A percentile compares a stretch with the other conserved stretches of the same genome.
Conservation (phyloP, 2,797 vertebrate genomes). For the Podargus strigoides region DNA sequence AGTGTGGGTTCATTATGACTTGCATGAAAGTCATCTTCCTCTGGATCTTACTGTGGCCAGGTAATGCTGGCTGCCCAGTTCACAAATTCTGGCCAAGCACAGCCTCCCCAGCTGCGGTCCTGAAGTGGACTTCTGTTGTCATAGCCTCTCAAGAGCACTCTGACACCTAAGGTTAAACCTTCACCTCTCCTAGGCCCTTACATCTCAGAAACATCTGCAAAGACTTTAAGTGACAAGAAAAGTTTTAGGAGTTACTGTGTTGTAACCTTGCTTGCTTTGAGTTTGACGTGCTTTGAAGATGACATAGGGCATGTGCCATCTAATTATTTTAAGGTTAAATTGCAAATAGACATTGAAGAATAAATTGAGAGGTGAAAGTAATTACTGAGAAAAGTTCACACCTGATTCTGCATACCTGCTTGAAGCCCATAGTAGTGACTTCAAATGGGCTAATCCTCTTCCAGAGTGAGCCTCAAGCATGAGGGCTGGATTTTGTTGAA, state of each 20-base stretch:
- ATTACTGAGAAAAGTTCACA: slow-evolving; percentile 45
- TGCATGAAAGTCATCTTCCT: neutral
- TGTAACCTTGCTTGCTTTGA: slow-evolving; percentile 50
- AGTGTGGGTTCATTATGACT: neutral
- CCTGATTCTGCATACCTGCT: slow-evolving; percentile 38
- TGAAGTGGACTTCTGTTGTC: neutral
- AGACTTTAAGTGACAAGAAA: neutral
- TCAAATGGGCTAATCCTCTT: slow-evolving; percentile 16
- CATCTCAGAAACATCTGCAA: slow-evolving; percentile 8
- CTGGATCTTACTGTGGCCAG: neutral
- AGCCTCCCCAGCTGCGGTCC: neutral
- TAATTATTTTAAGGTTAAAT: slow-evolving; percentile 60
- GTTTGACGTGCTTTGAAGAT: slow-evolving; percentile 16
- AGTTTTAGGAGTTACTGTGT: neutral
- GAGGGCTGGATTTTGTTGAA: slow-evolving; percentile 14
- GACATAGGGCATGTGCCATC: slow-evolving; percentile 5
- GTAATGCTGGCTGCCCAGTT: neutral
- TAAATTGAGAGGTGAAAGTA: slow-evolving; percentile 50
- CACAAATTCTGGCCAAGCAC: neutral
- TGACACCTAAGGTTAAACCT: neutral
- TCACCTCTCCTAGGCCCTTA: neutral
- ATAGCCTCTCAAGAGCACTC: neutral
- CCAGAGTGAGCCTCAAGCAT: neutral
- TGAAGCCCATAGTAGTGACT: neutral
- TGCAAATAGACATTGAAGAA: slow-evolving; percentile 59